Base-by-base conservation (phyloP, 2,888 invertebrate species). In the Platycheirus albimanus region DNA sequence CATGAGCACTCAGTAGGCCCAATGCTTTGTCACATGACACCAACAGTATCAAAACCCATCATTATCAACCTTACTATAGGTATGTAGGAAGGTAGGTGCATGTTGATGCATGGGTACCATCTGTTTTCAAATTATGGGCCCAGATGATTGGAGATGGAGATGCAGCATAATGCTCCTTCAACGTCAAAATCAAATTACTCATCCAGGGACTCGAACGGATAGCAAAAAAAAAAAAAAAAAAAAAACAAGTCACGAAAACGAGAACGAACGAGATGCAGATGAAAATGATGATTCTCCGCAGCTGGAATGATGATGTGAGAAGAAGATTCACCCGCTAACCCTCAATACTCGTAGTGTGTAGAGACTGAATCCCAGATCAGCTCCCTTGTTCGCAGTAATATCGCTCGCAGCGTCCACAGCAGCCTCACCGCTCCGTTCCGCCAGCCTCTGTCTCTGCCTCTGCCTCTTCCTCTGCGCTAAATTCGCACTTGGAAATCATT, bases 401-500 rank as follows among this genome's bases (percentile, higher is more conserved):
- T 49, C 30, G 52, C 52, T 58, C 33, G 66, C 58, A 51, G 28
- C 33, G 24, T 49, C 41, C 64, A 51, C 28, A 67, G 5, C n/a
- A n/a, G n/a, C n/a, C n/a, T n/a, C n/a, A n/a, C n/a, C n/a, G 24
- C 24, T 24, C 24, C 24, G 24, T 24, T 24, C 6, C 24, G 24
- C 24, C 52, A n/a, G n/a, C n/a, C n/a, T n/a, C n/a, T n/a, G n/a
- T n/a, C n/a, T 43, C 41, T 52, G 20, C 43, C 30, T 28, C 15
- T 11, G 36, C 41, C 24, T 43, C 28, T 28, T 13, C 28, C 11
- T 17, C 43, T 45, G 15, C 8, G 30, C 43, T 75, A 58, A 41
- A 54, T 69, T 69, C 78, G 30, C 61, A 78, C 69, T 78, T 78
- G 78, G 67, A 78, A 78, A 72, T 72, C 69, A 78, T 83, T 78